phyloP scores from a whole-genome alignment of 2,113 vertebrate species.

The Muntiacus reevesi region DNA sequence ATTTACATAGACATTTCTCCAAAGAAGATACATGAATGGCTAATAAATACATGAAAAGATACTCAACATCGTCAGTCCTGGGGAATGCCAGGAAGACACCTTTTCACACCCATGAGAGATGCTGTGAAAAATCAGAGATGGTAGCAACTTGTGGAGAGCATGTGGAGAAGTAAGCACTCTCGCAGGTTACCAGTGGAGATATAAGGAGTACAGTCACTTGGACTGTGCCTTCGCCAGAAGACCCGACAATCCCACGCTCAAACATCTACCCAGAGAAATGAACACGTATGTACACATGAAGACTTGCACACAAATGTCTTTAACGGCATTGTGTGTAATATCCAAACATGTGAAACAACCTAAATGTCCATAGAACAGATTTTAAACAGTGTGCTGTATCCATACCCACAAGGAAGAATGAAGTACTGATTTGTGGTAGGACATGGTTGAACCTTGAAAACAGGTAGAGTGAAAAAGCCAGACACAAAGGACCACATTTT shows the following conservation, averaged over 20 bases:
- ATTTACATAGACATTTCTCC: background rate
- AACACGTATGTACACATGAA: accelerated
- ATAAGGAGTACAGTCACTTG: accelerated
- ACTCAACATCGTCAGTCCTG: accelerated
- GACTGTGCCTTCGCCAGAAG: background rate
- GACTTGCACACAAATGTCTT: accelerated
- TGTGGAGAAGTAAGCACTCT: accelerated
- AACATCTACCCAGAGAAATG: accelerated
- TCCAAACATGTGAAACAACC: background rate
- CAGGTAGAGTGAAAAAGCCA: no score
- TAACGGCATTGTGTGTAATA: accelerated
- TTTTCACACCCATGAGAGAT: background rate
- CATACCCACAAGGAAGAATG: background rate
- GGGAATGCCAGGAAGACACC: background rate
- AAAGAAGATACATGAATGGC: accelerated
- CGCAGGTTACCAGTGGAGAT: background rate
- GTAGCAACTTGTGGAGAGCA: accelerated
- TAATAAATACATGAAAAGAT: background rate
- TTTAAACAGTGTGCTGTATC: background rate
- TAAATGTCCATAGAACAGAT: background rate
- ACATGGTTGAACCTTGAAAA: background rate
- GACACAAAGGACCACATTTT: accelerated
- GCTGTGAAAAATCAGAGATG: background rate
- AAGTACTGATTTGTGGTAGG: accelerated
- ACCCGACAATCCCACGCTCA: accelerated